Conservation (phyloP, 2,113 vertebrate genomes). For the Trematomus loennbergii region DNA sequence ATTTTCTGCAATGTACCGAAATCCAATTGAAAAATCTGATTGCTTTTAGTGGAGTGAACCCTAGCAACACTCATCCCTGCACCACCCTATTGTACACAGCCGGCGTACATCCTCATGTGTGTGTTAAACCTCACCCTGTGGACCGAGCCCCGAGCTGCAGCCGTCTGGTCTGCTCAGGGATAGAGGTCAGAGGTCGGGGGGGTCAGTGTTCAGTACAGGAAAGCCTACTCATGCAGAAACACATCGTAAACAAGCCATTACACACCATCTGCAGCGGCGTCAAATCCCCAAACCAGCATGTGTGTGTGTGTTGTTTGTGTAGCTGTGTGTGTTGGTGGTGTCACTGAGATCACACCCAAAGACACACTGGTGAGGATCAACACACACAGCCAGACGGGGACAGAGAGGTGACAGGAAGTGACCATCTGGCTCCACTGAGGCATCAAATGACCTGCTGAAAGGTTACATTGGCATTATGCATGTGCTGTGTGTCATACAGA, state of each 20-base stretch:
- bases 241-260: conserved; percentile 80
- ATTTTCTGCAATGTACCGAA: no score
- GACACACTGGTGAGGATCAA: conserved; percentile 58
- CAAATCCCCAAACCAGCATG: conserved; percentile 49
- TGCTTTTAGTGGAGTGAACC: no score
- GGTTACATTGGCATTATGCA: conserved; percentile 32
- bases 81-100: background rate
- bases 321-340: conserved; percentile 28
- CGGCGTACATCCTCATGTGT: background rate
- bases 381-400: conserved; percentile 51
- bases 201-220: conserved; percentile 66
- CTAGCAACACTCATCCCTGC: no score
- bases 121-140: conserved; percentile 25
- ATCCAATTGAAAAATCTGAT: no score
- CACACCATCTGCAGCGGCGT: conserved; percentile 68
- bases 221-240: conserved; percentile 66
- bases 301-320: conserved; percentile 55
- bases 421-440: conserved; percentile 72
- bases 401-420: conserved; percentile 60
- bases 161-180: conserved; percentile 46
- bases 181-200: conserved; percentile 61
- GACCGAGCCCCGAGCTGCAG: conserved; percentile 3
- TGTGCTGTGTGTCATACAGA: background rate
- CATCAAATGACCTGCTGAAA: conserved; percentile 61
- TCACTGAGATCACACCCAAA: conserved; percentile 48